These are phyloP conservation scores for Drosophila subquinaria DNA, from an alignment of 2,888 invertebrate genomes.

Conservation along the genomic window DNA sequence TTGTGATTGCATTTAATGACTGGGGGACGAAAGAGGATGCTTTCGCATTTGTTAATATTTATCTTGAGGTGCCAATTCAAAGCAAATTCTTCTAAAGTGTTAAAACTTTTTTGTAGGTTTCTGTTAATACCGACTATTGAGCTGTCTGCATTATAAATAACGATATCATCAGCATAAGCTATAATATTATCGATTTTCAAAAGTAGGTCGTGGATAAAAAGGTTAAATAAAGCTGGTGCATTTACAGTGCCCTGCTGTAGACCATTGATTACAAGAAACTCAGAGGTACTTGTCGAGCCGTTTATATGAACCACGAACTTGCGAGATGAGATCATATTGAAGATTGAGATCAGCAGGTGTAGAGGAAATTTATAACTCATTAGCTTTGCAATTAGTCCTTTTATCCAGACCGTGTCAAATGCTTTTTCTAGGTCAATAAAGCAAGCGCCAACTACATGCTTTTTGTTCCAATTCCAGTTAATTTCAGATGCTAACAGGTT, in stretches of 20 bases:
- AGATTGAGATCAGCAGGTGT: slow-evolving; percentile 1
- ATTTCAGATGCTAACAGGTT: not conserved
- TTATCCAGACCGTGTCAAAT: not conserved
- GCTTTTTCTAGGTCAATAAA: not conserved
- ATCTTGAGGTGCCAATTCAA: not conserved
- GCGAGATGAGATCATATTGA: slow-evolving; percentile 18
- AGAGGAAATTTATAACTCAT: not conserved
- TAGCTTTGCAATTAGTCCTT: not conserved
- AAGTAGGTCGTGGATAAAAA: slow-evolving; percentile 1
- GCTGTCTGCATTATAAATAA: not conserved
- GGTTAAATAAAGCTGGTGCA: slow-evolving; percentile 1
- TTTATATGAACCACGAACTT: slow-evolving; percentile 17
- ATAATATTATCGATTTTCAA: not conserved
- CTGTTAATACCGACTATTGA: not conserved
- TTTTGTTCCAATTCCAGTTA: not conserved
- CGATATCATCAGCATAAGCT: slow-evolving; percentile 1
- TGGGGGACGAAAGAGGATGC: not conserved
- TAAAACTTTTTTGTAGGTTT: slow-evolving; percentile 2
- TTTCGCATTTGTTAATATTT: slow-evolving; percentile 1
- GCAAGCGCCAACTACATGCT: not conserved
- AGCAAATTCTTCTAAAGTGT: not conserved
- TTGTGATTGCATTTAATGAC: not conserved
- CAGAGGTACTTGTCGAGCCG: slow-evolving; percentile 3
- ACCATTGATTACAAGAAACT: slow-evolving; percentile 10
- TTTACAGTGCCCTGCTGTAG: slow-evolving; percentile 48